Evolutionary conservation across 2,113 vertebrate species (phyloP), one percentile per base, ranked within the genome.

Genomic region (Alosa alosa): DNA sequence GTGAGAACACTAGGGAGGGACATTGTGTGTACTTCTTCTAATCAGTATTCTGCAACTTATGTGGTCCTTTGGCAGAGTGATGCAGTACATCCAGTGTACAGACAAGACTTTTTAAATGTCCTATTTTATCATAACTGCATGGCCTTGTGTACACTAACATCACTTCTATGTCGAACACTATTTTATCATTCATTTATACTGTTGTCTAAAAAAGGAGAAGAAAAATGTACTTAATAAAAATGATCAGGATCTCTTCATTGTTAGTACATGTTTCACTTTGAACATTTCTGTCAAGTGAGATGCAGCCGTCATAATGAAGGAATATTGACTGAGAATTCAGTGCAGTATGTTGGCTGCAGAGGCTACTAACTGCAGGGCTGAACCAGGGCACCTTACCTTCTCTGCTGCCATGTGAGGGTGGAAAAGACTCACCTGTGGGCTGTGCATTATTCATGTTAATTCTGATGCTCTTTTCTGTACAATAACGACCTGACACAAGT

Each of bases 101-200:
- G 44, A 41, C 22, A 82, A 39, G 3, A 52, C 45, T 75, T 81
- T 60, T n/a, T 81, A 3, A 82, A 83, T 36, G 31, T 60, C 47
- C 39, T 45, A 72, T 47, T 83, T 72, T 88, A 84, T 83, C 36
- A 41, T 55, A 82, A 85, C 60, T 83, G 82, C 87, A 89, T 90
- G 83, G 81, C 68, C 64, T 83, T 85, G 90, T 83, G 25, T 82
- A 82, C 82, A 36, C 83, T 86, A 88, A 83, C 82, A 72, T 68
- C 36, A 84, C 13, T 57, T 88, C 87, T 64, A 82, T 85, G 84
- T 86, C 72, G 50, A 87, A 87, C 85, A 84, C 44, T 49, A 44
- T 57, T 86, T 83, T 64, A 84, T 22, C 50, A 22, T 86, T 86
- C 86, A 46, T 86, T 89, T 88, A 81, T 82, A 83, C 75, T 78